These are phyloP conservation scores for Autographa gamma DNA, from an alignment of 2,888 invertebrate genomes.

Conservation along the genomic window DNA sequence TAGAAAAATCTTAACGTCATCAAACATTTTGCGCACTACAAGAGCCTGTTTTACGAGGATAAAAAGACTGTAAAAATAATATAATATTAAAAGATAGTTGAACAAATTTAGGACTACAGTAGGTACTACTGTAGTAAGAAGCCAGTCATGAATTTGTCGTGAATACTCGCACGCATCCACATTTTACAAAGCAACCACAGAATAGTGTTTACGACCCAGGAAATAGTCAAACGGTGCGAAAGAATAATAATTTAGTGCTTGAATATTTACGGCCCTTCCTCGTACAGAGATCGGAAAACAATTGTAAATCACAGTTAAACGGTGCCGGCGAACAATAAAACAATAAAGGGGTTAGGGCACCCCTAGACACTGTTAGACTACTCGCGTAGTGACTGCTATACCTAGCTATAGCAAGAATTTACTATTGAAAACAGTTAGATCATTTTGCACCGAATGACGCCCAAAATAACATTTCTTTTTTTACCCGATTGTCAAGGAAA, in stretches of 20 bases:
- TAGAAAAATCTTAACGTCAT: too few relatives aligned
- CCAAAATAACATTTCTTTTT: too few relatives aligned
- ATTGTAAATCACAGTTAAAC: constrained; percentile 58
- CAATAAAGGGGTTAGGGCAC: constrained; percentile 56
- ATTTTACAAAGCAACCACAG: not conserved
- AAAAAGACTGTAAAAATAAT: not conserved
- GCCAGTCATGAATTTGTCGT: too few relatives aligned
- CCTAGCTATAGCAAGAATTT: not conserved
- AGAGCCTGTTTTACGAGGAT: not conserved
- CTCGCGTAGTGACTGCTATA: constrained; percentile 23
- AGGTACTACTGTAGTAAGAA: too few relatives aligned
- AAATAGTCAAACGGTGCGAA: not conserved
- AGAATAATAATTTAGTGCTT: constrained; percentile 40
- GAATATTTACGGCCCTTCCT: constrained; percentile 41
- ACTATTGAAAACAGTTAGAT: too few relatives aligned
- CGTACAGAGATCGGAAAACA: constrained; percentile 44
- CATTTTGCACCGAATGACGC: too few relatives aligned
- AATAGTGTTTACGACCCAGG: not conserved
- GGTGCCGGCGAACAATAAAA: constrained; percentile 54
- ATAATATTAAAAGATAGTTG: not conserved
- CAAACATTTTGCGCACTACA: not conserved
- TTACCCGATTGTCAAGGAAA: too few relatives aligned
- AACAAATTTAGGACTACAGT: not conserved
- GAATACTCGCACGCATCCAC: too few relatives aligned
- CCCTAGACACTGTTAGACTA: constrained; percentile 23